Evolutionary conservation across 1,140 invertebrate species (phyloP).

Genomic region (Eufriesea mexicana): DNA sequence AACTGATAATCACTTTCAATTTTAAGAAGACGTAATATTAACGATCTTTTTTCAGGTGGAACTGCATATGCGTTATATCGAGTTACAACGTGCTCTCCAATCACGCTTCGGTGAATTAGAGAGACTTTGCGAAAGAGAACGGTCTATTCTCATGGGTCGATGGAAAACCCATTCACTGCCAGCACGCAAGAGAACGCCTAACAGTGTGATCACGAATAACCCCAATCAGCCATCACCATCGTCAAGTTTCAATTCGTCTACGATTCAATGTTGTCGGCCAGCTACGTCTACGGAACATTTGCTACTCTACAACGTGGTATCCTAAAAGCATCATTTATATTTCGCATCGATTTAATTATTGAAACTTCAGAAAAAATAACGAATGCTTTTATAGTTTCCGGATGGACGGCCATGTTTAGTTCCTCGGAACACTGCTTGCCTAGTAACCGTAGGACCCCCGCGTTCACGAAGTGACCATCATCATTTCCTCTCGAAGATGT

Average conservation of each 20-base stretch:
- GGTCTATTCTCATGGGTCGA: constrained; percentile 91
- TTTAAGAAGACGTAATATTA: not conserved
- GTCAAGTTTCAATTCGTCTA: constrained; percentile 76
- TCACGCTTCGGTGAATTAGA: constrained; percentile 94
- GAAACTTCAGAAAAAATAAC: no score
- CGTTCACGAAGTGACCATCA: constrained; percentile 86
- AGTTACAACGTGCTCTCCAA: constrained; percentile 92
- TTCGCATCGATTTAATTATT: no score
- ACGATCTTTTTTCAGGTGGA: constrained; percentile 84
- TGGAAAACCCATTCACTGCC: constrained; percentile 94
- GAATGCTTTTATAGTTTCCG: constrained; percentile 68
- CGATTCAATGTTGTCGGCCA: constrained; percentile 77
- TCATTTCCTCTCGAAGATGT: constrained; percentile 85
- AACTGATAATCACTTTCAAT: not conserved
- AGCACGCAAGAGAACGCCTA: constrained; percentile 87
- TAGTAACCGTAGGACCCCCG: constrained; percentile 86
- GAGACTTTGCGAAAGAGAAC: constrained; percentile 90
- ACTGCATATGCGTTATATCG: constrained; percentile 94
- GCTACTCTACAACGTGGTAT: constrained; percentile 79
- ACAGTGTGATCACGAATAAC: constrained; percentile 63
- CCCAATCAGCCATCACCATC: constrained; percentile 82
- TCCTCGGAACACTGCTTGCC: constrained; percentile 85
- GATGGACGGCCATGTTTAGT: constrained; percentile 78
- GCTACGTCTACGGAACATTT: constrained; percentile 80
- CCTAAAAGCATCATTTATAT: not conserved